Base-by-base conservation (phyloP, 1,140 invertebrate genomes). In the Gryllus bimaculatus region DNA sequence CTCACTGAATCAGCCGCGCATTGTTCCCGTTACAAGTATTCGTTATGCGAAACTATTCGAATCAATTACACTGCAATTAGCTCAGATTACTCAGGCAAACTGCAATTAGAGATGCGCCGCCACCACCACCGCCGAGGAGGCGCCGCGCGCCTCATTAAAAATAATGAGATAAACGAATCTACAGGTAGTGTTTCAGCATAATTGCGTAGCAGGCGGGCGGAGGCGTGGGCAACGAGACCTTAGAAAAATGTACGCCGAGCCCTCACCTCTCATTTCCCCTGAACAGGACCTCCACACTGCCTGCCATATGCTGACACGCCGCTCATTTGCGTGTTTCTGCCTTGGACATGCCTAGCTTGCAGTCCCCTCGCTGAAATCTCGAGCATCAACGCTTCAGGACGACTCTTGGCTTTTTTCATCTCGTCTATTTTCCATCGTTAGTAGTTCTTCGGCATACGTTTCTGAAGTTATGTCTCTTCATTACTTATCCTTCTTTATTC, bases 161-260 rank as follows among this genome's bases (percentile, higher is more conserved):
- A 66, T 66, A 66, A 66, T 66, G 54, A 66, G 54, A 66, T 66
- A 66, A 66, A 66, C 54, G 54, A 66, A 66, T 66, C 54, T 66
- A 66, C 54, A 66, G 54, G 54, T 66, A 66, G 54, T 66, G 54
- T 66, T 66, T 66, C 54, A 66, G 54, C 54, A 66, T 66, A 66
- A 66, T 66, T 66, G 54, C 54, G 7, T 66, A 66, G 54, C 18
- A 66, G 54, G 18, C 54, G 54, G 18, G 18, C 10, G 54, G 54
- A 66, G 54, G 18, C 10, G 54, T 66, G 54, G 54, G 10, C 18
- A 10, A 66, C 10, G 10, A 66, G 54, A 18, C 10, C 10, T 10
- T 66, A 7, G 54, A 66, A 18, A 66, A 66, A 39, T 39, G 26
- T 39, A 39, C 26, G 26, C 26, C 26, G 1, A 39, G 26, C 26